Conservation (phyloP, 1,140 invertebrate genomes). For the Paralvinella palmiformis region DNA sequence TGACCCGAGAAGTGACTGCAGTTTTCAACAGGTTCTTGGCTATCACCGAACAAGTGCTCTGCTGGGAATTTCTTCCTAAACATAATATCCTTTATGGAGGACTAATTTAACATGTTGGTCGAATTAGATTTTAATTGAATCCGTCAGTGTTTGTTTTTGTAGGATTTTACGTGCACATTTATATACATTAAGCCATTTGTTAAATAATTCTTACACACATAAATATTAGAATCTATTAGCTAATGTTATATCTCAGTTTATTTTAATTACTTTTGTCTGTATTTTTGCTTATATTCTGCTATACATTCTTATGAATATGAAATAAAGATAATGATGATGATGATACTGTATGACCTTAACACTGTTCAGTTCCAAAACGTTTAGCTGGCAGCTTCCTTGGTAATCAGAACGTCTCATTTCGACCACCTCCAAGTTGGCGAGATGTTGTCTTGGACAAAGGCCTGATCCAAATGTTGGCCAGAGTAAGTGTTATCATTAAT, state of each 20-base stretch:
- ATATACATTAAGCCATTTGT: no score
- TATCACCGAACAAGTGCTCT: slow-evolving; percentile 67
- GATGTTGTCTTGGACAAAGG: slow-evolving; percentile 69
- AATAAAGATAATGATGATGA: no score
- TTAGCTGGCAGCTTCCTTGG: slow-evolving; percentile 36
- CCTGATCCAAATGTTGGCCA: slow-evolving; percentile 71
- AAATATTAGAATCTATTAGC: no score
- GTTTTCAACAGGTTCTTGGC: slow-evolving; percentile 59
- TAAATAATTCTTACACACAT: no score
- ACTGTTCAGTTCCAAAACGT: slow-evolving; percentile 22
- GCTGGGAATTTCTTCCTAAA: slow-evolving; percentile 66
- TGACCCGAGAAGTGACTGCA: slow-evolving; percentile 52
- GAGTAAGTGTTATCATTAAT: slow-evolving; percentile 45
- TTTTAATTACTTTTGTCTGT: no score
- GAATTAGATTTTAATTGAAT: slow-evolving; percentile 2
- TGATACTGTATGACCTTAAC: no score
- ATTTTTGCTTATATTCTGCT: no score
- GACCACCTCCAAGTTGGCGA: slow-evolving; percentile 57
- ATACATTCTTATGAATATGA: no score
- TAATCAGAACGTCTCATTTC: slow-evolving; percentile 35
- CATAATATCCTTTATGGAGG: slow-evolving; percentile 59
- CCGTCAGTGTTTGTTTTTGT: no score
- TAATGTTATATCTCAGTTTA: no score
- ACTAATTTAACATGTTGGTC: background rate
- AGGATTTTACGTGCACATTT: no score